Evolutionary conservation across 2,797 vertebrate genomes (phyloP).

Genomic region (Phalloptychus januarius): DNA sequence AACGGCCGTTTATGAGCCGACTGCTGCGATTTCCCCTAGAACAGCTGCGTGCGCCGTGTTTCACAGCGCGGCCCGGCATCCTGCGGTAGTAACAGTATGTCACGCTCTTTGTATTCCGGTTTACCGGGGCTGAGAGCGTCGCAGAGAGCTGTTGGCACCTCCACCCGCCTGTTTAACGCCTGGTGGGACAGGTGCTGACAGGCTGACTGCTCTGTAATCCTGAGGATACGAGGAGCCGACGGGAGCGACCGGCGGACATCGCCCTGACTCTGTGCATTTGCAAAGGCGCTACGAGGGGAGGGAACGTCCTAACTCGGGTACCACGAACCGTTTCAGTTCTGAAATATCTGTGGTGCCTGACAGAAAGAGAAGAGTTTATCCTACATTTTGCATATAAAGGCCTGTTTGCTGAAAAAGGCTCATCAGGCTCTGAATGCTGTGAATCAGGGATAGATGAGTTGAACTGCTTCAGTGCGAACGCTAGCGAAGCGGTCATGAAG

Average conservation of each 20-base stretch:
- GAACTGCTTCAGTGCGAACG: slow-evolving; percentile 17
- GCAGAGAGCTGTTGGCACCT: slow-evolving; percentile 71
- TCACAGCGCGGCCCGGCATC: slow-evolving; percentile 29
- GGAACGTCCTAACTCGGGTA: not conserved
- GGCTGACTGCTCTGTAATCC: slow-evolving; percentile 66
- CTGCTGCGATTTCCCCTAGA: slow-evolving; percentile 1
- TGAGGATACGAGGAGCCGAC: slow-evolving; percentile 64
- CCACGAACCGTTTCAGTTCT: not conserved
- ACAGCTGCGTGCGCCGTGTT: slow-evolving; percentile 9
- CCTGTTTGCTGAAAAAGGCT: slow-evolving; percentile 1
- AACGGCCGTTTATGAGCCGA: not conserved
- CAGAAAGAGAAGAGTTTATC: not conserved
- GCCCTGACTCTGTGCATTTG: slow-evolving; percentile 13
- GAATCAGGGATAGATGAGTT: slow-evolving; percentile 10
- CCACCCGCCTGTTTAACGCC: slow-evolving; percentile 73
- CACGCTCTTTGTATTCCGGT: slow-evolving; percentile 52
- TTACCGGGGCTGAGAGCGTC: slow-evolving; percentile 43
- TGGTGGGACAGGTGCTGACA: slow-evolving; percentile 78
- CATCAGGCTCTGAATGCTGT: not conserved
- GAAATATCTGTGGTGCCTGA: not conserved
- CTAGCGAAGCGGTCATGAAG: slow-evolving; percentile 22
- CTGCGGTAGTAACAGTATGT: slow-evolving; percentile 50
- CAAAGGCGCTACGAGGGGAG: not conserved
- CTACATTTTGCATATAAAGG: no score
- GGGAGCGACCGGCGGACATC: slow-evolving; percentile 41